phyloP scores from a whole-genome alignment of 2,113 vertebrate species.

The Catharus minimus region DNA sequence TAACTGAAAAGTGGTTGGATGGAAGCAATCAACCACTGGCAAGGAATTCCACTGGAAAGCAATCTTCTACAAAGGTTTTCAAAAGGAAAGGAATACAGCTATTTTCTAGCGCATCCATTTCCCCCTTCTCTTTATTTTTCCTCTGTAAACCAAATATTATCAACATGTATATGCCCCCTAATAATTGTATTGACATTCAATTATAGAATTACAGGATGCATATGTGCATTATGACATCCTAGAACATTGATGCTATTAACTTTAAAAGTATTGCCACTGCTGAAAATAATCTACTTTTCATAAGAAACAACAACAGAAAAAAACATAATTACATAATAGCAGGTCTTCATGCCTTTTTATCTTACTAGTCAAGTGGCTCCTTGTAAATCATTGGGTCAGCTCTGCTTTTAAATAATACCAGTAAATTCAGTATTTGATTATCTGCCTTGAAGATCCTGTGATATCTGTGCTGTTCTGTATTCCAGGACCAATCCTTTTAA shows the following conservation, averaged over 20 bases:
- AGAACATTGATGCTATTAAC: background rate
- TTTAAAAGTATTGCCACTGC: background rate
- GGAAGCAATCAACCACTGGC: background rate
- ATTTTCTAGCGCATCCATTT: background rate
- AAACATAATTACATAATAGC: background rate
- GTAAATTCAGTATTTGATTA: background rate
- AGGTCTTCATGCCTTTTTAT: background rate
- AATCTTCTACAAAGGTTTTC: background rate
- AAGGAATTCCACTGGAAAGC: background rate
- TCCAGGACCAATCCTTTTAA: background rate
- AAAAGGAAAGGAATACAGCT: background rate
- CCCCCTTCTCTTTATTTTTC: background rate
- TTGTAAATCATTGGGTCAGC: background rate
- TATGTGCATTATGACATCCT: background rate
- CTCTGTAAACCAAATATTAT: background rate
- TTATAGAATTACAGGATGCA: background rate
- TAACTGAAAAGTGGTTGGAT: background rate
- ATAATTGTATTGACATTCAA: background rate
- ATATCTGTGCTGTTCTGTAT: background rate
- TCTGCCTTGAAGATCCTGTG: background rate
- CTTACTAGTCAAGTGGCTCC: background rate
- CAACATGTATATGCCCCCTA: background rate
- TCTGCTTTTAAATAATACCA: background rate
- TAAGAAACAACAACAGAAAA: background rate
- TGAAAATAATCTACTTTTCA: background rate